These are phyloP conservation scores for Argentina silus DNA, from an alignment of 2,797 vertebrate genomes.

Conservation along the genomic window DNA sequence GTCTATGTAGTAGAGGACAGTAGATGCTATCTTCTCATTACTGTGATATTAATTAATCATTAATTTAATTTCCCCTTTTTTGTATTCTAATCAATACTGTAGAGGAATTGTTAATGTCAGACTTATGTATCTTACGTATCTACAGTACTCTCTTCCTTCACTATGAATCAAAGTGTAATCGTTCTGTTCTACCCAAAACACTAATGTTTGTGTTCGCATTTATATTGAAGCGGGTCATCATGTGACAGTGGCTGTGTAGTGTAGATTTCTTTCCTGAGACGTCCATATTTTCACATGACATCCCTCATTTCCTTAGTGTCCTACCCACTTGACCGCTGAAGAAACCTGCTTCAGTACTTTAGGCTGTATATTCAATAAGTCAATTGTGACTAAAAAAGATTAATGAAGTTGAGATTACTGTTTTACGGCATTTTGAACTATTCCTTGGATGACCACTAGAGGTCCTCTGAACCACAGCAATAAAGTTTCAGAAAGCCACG, in stretches of 20 bases:
- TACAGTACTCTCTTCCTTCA: background rate
- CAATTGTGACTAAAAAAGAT: too few species aligned
- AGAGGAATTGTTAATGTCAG: background rate
- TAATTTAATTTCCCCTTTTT: too few species aligned
- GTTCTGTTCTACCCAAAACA: background rate
- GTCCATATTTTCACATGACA: too few species aligned
- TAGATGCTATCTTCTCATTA: too few species aligned
- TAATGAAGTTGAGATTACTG: background rate
- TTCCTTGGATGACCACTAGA: conserved; percentile 7
- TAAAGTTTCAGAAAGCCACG: background rate
- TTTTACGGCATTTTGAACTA: background rate
- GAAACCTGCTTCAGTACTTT: background rate
- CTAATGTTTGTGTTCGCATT: background rate
- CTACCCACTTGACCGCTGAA: too few species aligned
- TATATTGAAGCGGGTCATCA: background rate
- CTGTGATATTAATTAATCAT: too few species aligned
- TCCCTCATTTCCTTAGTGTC: too few species aligned
- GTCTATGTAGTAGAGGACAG: too few species aligned
- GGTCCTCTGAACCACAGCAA: background rate
- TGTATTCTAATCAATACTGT: too few species aligned
- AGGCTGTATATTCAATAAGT: background rate
- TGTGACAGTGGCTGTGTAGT: background rate
- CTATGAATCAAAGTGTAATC: background rate
- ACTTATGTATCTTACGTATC: background rate
- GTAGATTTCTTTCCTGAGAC: background rate